Percentiles rank a stretch among this genome's conserved stretches.
Conservation (phyloP, 2,113 vertebrate genomes). For the Takifugu bimaculatus region DNA sequence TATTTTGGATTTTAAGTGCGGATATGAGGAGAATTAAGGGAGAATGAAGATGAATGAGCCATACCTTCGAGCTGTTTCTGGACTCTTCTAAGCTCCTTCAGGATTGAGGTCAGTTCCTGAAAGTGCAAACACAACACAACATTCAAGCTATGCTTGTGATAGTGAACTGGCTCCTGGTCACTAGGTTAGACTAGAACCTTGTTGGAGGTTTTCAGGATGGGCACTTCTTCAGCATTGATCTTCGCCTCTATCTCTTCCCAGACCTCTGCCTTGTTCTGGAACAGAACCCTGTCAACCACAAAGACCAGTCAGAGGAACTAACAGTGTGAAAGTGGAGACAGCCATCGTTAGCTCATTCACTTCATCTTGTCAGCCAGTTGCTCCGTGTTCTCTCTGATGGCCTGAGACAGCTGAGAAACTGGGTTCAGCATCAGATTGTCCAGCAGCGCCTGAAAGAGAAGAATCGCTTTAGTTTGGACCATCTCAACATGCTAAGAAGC, state of each 20-base stretch:
- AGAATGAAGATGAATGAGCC: neutral
- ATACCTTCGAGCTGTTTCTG: conserved; percentile 94
- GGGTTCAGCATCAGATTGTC: conserved; percentile 95
- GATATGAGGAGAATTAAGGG: too few species aligned
- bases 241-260: conserved; percentile 95
- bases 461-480: neutral
- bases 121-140: conserved; percentile 3
- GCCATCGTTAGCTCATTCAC: conserved; percentile 67
- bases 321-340: neutral
- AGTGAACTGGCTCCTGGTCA: neutral
- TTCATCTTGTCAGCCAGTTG: conserved; percentile 94
- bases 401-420: conserved; percentile 90
- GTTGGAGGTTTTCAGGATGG: conserved; percentile 92
- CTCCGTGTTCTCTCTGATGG: conserved; percentile 92
- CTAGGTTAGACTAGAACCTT: conserved; percentile 76
- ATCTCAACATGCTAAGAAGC: conserved; percentile 16
- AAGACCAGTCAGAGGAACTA: neutral
- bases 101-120: conserved; percentile 91
- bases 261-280: conserved; percentile 84
- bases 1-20: too few species aligned
- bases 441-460: conserved; percentile 83
- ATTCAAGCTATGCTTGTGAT: neutral
- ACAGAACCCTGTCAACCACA: conserved; percentile 78
- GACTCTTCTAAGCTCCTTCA: conserved; percentile 89
- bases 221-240: conserved; percentile 90